Base-by-base conservation (phyloP, 2,113 vertebrate species). In the Indicator maculatus region DNA sequence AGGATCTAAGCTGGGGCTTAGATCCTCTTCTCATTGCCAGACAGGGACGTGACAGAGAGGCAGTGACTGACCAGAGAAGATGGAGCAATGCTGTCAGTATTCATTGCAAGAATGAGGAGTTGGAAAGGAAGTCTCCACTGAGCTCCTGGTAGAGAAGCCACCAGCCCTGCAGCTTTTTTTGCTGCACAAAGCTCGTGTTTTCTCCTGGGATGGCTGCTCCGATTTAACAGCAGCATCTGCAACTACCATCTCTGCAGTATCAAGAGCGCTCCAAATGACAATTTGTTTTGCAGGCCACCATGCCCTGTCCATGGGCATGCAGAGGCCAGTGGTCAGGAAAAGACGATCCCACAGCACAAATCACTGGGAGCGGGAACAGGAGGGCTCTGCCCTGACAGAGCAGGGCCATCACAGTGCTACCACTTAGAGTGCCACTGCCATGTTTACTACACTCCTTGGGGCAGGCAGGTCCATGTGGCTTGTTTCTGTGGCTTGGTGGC, bases 11-110 rank as follows among this genome's bases (percentile, higher is more conserved):
- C 30, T n/a, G 41, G 30, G 16, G 3, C 31, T 26, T 50, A 8
- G 9, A 9, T 63, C 9, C 63, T 86, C 38, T 67, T 53, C 78
- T 92, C 11, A 30, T 69, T 84, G 64, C 90, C 82, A 15, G 82
- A 56, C 97, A 99, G 99, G 98, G 98, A 96, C 98, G 98, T 1
- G 99, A 44, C 41, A 44, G 99, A 97, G 99, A 99, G 96, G 99
- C 98, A 7, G 98, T 99, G 95, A 98, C 99, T 27, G 99, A 99
- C 96, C 98, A 98, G 93, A 99, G 99, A 67, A 98, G 98, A 58
- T 99, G 98, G 17, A 99, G 99, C 96, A 99, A 98, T 1, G 96
- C 98, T 4, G 97, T 98, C 85, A 99, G 99, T 87, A 99, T 99
- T 95, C 99, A 99, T 94, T 99, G 99, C 98, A 99, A 99, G 96